phyloP scores from a whole-genome alignment of 2,113 vertebrate genomes.

The Onychostoma macrolepis region DNA sequence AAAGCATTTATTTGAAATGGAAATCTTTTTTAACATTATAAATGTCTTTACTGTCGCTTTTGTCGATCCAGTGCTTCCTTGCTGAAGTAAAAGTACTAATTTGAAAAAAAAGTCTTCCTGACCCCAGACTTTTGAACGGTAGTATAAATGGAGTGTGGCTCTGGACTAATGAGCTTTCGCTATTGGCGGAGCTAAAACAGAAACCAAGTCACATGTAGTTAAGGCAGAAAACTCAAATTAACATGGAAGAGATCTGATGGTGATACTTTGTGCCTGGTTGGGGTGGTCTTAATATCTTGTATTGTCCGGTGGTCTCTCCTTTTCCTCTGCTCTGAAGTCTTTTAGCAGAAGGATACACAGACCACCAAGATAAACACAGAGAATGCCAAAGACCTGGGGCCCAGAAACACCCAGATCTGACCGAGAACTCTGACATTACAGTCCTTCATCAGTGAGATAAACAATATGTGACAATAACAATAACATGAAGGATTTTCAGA shows the following conservation, averaged over 20 bases:
- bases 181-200: not conserved
- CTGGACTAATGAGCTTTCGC: not conserved
- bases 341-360: conserved; percentile 72
- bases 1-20: too few relatives aligned
- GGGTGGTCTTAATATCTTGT: conserved; percentile 16
- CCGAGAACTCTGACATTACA: conserved; percentile 79
- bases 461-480: not conserved
- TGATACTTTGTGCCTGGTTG: not conserved
- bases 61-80: too few relatives aligned
- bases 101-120: too few relatives aligned
- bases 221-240: too few relatives aligned
- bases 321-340: conserved; percentile 69
- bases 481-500: not conserved
- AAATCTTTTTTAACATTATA: too few relatives aligned
- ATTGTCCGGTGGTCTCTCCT: conserved; percentile 72
- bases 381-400: conserved; percentile 83
- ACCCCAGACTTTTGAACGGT: too few relatives aligned
- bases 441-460: conserved; percentile 1
- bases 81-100: too few relatives aligned
- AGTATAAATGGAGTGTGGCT: not conserved
- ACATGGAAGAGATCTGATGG: not conserved
- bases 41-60: too few relatives aligned
- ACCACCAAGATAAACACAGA: conserved; percentile 82
- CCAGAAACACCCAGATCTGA: conserved; percentile 78
- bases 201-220: not conserved